Percentiles rank a stretch among this genome's conserved stretches.
Conservation (phyloP, 2,888 invertebrate species). For the Acrocyrtus sp. region DNA sequence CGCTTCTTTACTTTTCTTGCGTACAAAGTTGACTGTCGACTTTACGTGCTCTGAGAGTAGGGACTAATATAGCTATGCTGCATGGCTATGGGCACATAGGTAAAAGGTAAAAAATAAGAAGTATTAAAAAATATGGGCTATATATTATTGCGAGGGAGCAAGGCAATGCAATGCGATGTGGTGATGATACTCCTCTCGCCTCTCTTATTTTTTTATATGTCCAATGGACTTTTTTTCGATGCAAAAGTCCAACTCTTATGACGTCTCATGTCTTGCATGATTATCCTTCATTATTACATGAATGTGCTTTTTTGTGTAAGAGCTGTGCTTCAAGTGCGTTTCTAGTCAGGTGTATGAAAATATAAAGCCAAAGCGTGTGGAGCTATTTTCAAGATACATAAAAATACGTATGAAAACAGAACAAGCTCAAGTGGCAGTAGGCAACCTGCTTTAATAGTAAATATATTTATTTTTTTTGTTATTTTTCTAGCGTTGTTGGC, state of each 20-base stretch:
- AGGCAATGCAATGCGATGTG: not conserved
- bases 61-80: no score
- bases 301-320: not conserved
- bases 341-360: not conserved
- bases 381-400: no score
- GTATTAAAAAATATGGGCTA: no score
- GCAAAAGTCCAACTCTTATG: not conserved
- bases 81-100: not conserved
- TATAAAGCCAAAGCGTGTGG: no score
- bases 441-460: no score
- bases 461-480: no score
- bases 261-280: slow-evolving; percentile 2
- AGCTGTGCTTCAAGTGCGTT: no score
- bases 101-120: no score
- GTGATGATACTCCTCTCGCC: not conserved
- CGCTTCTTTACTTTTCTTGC: not conserved
- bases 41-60: no score
- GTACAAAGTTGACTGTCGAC: slow-evolving; percentile 3
- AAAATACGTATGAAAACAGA: slow-evolving; percentile 4
- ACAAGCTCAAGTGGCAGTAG: not conserved
- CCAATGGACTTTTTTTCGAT: not conserved
- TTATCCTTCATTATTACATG: slow-evolving; percentile 6
- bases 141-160: not conserved
- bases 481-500: no score
- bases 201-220: no score